These are phyloP conservation scores for Ganaspis sp. DNA, from an alignment of 1,140 invertebrate genomes.

Conservation along the genomic window DNA sequence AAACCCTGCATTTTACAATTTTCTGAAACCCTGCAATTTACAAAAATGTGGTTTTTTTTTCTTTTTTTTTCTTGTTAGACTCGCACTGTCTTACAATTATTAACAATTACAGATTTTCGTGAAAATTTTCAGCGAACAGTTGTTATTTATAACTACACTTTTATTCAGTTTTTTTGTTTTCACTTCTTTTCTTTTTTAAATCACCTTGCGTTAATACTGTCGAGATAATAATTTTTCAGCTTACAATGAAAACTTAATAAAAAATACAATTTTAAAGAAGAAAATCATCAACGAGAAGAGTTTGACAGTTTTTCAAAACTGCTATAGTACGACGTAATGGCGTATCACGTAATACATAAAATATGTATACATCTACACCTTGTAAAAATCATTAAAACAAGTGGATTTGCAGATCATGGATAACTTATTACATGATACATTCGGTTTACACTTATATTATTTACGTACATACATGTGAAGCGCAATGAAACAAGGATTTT, in stretches of 20 bases:
- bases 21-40: no score
- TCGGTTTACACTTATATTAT: constrained; percentile 21
- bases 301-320: constrained; percentile 4
- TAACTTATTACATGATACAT: constrained; percentile 19
- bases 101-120: not conserved
- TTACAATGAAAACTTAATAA: constrained; percentile 16
- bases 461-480: constrained; percentile 27
- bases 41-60: not conserved
- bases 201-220: constrained; percentile 23
- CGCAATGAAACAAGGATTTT: constrained; percentile 14
- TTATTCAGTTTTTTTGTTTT: not conserved
- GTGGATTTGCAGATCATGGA: constrained; percentile 15
- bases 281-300: constrained; percentile 7
- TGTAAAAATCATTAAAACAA: constrained; percentile 17
- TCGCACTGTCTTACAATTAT: not conserved
- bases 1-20: no score
- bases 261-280: not conserved
- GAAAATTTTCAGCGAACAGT: not conserved
- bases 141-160: constrained; percentile 2
- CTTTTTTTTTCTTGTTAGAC: not conserved
- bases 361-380: constrained; percentile 9
- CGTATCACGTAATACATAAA: constrained; percentile 23
- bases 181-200: constrained; percentile 7
- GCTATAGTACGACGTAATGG: not conserved
- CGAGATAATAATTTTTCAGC: not conserved